Percentiles rank a stretch among this genome's conserved stretches.
Conservation (phyloP, 2,113 vertebrate genomes). For the Peromyscus maniculatus region DNA sequence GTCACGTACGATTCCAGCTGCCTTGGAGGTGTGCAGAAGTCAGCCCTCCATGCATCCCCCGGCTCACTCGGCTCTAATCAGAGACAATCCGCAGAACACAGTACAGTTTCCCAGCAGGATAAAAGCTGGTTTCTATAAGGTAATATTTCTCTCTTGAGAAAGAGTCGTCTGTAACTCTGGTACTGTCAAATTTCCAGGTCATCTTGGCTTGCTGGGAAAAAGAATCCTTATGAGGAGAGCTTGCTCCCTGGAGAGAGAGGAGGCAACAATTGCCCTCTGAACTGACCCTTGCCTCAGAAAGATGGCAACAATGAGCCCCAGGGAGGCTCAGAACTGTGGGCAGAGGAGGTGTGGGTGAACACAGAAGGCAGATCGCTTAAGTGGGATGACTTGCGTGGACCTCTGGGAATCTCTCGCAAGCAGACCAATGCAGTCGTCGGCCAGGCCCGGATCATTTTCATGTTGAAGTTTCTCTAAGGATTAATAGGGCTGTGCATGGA, state of each 20-base stretch:
- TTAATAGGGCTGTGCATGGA: slow-evolving; percentile 56
- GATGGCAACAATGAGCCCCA: slow-evolving; percentile 41
- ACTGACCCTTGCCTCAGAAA: slow-evolving; percentile 51
- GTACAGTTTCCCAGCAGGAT: slow-evolving; percentile 78
- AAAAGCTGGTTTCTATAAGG: slow-evolving; percentile 80
- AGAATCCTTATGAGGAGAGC: slow-evolving; percentile 72
- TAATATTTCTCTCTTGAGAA: slow-evolving; percentile 79
- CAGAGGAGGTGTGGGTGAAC: slow-evolving; percentile 53
- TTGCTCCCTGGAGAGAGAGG: slow-evolving; percentile 77
- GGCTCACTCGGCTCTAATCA: slow-evolving; percentile 76
- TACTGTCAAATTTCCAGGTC: slow-evolving; percentile 81
- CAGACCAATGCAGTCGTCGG: background rate
- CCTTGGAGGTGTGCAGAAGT: slow-evolving; percentile 65
- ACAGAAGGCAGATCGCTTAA: slow-evolving; percentile 72
- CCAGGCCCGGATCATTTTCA: slow-evolving; percentile 50
- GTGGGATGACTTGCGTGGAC: slow-evolving; percentile 11
- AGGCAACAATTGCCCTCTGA: background rate
- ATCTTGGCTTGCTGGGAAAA: slow-evolving; percentile 80
- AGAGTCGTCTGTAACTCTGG: slow-evolving; percentile 73
- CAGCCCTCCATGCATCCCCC: slow-evolving; percentile 38
- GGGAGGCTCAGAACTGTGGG: background rate
- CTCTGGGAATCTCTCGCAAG: slow-evolving; percentile 14
- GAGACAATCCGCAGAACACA: slow-evolving; percentile 73
- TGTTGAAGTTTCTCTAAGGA: slow-evolving; percentile 40
- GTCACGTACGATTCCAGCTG: slow-evolving; percentile 66